These are phyloP conservation scores for Zaprionus tsacasi DNA, from an alignment of 1,140 invertebrate genomes.

Conservation along the genomic window DNA sequence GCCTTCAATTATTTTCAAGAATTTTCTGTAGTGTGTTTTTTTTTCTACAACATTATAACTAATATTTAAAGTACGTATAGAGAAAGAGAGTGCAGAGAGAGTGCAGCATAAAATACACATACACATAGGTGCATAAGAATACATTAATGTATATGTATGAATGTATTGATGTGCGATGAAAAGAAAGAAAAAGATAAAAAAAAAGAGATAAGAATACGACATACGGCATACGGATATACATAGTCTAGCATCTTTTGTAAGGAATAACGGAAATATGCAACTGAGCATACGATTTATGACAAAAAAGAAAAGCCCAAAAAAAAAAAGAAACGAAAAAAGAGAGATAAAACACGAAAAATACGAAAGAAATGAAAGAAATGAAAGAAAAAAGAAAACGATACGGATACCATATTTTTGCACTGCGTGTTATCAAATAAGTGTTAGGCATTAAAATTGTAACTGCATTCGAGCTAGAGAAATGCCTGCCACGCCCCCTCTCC, in stretches of 20 bases:
- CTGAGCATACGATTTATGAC: constrained; percentile 13
- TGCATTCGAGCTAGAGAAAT: constrained; percentile 30
- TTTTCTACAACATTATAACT: constrained; percentile 23
- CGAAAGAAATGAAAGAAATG: not conserved
- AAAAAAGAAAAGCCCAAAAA: constrained; percentile 16
- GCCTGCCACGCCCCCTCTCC: not conserved
- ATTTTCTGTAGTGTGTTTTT: constrained; percentile 36
- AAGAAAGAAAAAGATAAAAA: constrained; percentile 1
- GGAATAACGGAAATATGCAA: constrained; percentile 28
- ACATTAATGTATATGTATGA: constrained; percentile 10
- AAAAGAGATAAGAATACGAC: constrained; percentile 1
- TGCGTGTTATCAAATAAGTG: constrained; percentile 76
- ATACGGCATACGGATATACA: constrained; percentile 23
- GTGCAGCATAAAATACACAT: constrained; percentile 35
- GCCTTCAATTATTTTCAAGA: constrained; percentile 67
- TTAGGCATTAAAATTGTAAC: constrained; percentile 68
- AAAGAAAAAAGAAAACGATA: constrained; percentile 24
- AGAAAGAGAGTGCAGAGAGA: not conserved
- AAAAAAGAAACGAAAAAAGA: constrained; percentile 17
- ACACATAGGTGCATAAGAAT: constrained; percentile 35
- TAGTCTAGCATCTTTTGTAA: constrained; percentile 68
- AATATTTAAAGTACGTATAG: constrained; percentile 49
- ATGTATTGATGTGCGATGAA: not conserved
- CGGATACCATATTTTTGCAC: constrained; percentile 74
- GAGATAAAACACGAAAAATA: constrained; percentile 12